Evolutionary conservation across 2,888 invertebrate species (phyloP).

Genomic region (Cabera pusaria): DNA sequence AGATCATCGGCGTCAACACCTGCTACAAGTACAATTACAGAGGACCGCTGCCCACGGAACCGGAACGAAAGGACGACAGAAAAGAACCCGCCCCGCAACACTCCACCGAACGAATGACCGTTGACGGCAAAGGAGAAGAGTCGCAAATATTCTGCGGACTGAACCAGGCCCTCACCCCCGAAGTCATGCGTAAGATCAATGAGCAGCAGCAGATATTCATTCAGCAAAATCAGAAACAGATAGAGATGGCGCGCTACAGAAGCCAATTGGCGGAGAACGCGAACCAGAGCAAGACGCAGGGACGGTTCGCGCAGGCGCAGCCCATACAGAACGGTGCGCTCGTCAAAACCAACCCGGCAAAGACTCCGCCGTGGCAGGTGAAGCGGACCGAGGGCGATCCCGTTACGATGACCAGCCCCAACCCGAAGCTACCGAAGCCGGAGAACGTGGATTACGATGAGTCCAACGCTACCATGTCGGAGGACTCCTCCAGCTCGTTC

Average conservation of each 20-base stretch:
- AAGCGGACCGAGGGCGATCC: slow-evolving; percentile 61
- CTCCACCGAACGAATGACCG: too few relatives aligned
- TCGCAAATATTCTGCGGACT: slow-evolving; percentile 74
- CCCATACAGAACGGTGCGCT: slow-evolving; percentile 77
- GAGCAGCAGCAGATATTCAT: slow-evolving; percentile 83
- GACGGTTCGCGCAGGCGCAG: slow-evolving; percentile 67
- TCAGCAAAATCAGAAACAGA: slow-evolving; percentile 79
- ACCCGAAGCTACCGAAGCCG: slow-evolving; percentile 60
- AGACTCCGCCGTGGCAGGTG: slow-evolving; percentile 85
- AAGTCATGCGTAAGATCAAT: slow-evolving; percentile 82
- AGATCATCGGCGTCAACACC: slow-evolving; percentile 84
- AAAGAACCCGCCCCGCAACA: slow-evolving; percentile 47
- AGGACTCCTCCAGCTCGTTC: slow-evolving; percentile 60
- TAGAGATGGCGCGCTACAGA: slow-evolving; percentile 76
- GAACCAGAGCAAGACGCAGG: slow-evolving; percentile 57
- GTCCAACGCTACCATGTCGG: slow-evolving; percentile 57
- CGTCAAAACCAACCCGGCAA: slow-evolving; percentile 76
- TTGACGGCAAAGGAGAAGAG: slow-evolving; percentile 60
- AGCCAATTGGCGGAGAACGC: slow-evolving; percentile 61
- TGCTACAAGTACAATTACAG: slow-evolving; percentile 62
- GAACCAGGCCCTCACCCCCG: slow-evolving; percentile 74
- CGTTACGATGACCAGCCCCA: slow-evolving; percentile 58
- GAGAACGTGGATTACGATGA: slow-evolving; percentile 67
- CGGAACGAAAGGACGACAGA: slow-evolving; percentile 59
- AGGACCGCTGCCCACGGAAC: slow-evolving; percentile 46